Evolutionary conservation across 1,140 invertebrate genomes (phyloP).

Genomic region (Drosophila takahashii): DNA sequence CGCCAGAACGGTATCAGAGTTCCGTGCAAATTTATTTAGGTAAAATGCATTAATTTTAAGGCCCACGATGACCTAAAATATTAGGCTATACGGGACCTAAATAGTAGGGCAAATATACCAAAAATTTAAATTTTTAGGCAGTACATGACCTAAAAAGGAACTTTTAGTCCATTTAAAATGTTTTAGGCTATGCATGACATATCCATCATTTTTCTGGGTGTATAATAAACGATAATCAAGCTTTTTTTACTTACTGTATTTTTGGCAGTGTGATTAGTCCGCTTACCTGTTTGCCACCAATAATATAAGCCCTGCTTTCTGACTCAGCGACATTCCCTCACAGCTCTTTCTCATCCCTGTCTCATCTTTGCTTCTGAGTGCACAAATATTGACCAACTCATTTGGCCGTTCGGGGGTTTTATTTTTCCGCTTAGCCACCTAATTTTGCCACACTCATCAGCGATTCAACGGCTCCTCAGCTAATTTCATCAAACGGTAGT

Average conservation of each 20-base stretch:
- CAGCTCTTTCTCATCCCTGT: not conserved
- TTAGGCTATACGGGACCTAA: too few relatives aligned
- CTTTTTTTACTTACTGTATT: not conserved
- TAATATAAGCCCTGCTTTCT: conserved; percentile 38
- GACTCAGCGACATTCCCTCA: conserved; percentile 53
- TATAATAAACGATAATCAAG: too few relatives aligned
- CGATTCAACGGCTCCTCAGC: not conserved
- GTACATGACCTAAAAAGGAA: too few relatives aligned
- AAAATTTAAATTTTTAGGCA: too few relatives aligned
- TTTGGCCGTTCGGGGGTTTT: conserved; percentile 42
- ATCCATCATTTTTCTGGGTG: too few relatives aligned
- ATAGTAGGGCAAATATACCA: too few relatives aligned
- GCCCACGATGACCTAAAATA: too few relatives aligned
- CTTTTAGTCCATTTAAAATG: too few relatives aligned
- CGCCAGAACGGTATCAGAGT: too few relatives aligned
- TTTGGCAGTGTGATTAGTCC: conserved; percentile 17
- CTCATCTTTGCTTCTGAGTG: conserved; percentile 50
- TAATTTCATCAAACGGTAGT: conserved; percentile 35
- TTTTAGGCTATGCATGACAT: too few relatives aligned
- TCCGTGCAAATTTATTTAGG: too few relatives aligned
- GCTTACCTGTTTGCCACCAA: conserved; percentile 51
- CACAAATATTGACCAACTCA: conserved; percentile 70
- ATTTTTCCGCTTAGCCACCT: conserved; percentile 35
- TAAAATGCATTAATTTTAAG: too few relatives aligned
- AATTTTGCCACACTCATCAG: conserved; percentile 39